Base-by-base conservation (phyloP, 2,888 invertebrate genomes). In the Mycalesis mineus region DNA sequence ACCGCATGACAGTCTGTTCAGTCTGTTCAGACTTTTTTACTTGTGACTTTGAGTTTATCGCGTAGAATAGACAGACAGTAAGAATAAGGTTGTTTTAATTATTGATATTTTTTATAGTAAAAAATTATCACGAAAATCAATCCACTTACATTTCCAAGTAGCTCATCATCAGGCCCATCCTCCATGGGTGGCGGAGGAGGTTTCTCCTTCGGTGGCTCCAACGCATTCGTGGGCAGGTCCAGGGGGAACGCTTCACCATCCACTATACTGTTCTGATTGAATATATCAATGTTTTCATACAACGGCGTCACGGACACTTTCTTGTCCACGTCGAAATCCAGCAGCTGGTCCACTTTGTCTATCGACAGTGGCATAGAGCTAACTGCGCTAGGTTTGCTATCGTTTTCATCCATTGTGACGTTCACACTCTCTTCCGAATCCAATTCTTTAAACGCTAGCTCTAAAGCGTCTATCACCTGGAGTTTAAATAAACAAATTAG, bases 151-250 rank as follows among this genome's bases (percentile, higher is more conserved):
- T 83, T 87, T 62, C 84, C 85, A 42, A 86, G 80, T 57, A 91
- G 82, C 69, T 88, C 88, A 68, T 89, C 78, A 11, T 84, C 86
- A 6, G 66, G 68, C 9, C 59, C 66, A 47, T 90, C 88, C 55
- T 93, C 93, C 53, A 90, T 89, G 0, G 95, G 95, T 1, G 95
- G 95, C 9, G 96, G 96, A 1, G 96, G 96, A 29, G 96, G 96
- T 72, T 96, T 96, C 74, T 95, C 95, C 72, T 93, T 95, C n/a
- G 95, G 95, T 11, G 96, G 96, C 72, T 95, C 94, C 71, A 93
- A 65, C 40, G 82, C 87, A 72, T 91, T 91, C 6, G 91, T 82
- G 0, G 92, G 91, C 65, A 93, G 81, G 62, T 92, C 92, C 69
- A 93, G 73, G 2, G 88, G 91, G 67, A 93, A 92, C 0, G 84